phyloP scores from a whole-genome alignment of 1,140 invertebrate species.

The Whitmania pigra region DNA sequence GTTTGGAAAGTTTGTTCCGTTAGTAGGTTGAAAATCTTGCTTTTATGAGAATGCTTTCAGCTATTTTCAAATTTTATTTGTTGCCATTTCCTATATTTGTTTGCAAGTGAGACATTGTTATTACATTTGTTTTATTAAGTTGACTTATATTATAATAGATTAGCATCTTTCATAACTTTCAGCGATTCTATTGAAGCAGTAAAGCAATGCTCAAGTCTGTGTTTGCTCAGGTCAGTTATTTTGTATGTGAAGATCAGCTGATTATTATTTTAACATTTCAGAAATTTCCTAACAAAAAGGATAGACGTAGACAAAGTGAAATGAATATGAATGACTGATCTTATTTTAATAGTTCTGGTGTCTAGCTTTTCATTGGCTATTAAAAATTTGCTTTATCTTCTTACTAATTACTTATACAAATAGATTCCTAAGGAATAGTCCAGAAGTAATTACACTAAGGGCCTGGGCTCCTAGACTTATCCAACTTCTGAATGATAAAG shows the following conservation, averaged over 20 bases:
- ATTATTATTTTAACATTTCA: no score
- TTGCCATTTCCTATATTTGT: neutral
- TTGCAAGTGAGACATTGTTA: neutral
- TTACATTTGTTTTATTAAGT: neutral
- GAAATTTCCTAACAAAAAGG: no score
- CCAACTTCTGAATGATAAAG: constrained; percentile 95
- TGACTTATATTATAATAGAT: neutral
- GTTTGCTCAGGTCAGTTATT: constrained; percentile 47
- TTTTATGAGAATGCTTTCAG: neutral
- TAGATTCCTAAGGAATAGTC: constrained; percentile 60
- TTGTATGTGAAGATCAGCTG: no score
- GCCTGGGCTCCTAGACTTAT: constrained; percentile 99
- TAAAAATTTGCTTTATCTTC: no score
- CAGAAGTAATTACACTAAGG: constrained; percentile 79
- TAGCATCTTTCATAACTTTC: constrained; percentile 29
- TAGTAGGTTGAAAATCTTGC: neutral
- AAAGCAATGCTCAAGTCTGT: constrained; percentile 96
- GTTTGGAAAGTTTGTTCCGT: neutral
- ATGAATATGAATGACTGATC: no score
- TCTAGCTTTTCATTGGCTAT: no score
- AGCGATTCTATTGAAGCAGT: constrained; percentile 99
- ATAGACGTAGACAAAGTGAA: no score
- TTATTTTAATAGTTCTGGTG: no score
- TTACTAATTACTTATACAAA: no score
- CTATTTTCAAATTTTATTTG: neutral